Evolutionary conservation across 2,888 invertebrate genomes (phyloP), one percentile per base, ranked within the genome.

Genomic region (Erebia epiphron): DNA sequence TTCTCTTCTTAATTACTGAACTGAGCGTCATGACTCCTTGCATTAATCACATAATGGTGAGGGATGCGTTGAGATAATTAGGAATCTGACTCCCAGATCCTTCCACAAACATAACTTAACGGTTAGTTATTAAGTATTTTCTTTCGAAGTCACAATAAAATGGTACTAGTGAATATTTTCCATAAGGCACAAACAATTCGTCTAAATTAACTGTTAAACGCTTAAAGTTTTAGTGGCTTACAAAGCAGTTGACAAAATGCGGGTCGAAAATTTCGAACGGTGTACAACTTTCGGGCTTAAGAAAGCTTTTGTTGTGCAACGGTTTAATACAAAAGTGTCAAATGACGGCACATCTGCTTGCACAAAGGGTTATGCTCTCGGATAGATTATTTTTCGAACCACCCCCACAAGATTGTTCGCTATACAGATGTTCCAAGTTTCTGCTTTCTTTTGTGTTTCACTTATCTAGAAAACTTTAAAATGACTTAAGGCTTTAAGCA

Each of bases 271-370:
- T 88, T 86, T 86, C 86, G 86, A 88, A 85, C 90, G 89, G 84
- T 89, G 88, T 86, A 92, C 91, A 90, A 89, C 91, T 92, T 92
- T 92, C 90, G 91, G 90, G 87, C 88, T 90, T 88, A 92, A 92
- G 92, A 90, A 87, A 88, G 87, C 90, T 89, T 89, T 93, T 93
- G 92, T 92, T 92, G 93, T 93, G 92, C 93, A 93, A 93, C 90
- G 90, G 89, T 89, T 90, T 93, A 92, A 92, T 93, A 93, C 93
- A 93, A 92, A 93, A 93, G 93, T 93, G 93, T 93, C 92, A 91
- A 93, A 93, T 93, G 93, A 93, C 93, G 90, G 90, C 91, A 89
- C 93, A 93, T 93, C 93, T 93, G 93, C 89, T 84, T 79, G 80
- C 87, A 91, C 92, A 93, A 93, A 93, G 93, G 93, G 93, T 93